A percentile compares a stretch with the other conserved stretches of the same genome.
Evolutionary conservation across 1,140 invertebrate species (phyloP).

Genomic region (Aphis craccivora): DNA sequence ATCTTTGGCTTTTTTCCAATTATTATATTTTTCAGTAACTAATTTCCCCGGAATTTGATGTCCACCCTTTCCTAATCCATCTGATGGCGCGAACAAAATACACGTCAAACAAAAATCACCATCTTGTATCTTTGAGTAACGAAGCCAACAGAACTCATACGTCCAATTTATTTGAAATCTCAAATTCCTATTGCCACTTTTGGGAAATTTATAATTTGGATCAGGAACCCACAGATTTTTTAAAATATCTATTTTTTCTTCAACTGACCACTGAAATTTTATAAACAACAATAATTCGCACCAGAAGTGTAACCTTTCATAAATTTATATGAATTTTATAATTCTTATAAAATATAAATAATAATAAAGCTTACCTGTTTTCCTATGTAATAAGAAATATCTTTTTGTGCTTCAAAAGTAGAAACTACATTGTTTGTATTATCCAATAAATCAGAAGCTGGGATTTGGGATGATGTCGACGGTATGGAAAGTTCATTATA

Average conservation of each 20-base stretch:
- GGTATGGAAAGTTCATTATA: constrained; percentile 19
- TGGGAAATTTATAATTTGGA: neutral
- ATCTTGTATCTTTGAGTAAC: neutral
- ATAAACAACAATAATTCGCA: neutral
- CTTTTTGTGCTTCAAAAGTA: neutral
- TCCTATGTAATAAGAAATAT: neutral
- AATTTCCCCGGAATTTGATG: neutral
- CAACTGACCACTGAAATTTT: neutral
- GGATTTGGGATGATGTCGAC: neutral
- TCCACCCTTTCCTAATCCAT: neutral
- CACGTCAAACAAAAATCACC: neutral
- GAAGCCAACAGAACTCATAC: neutral
- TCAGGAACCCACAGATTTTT: constrained; percentile 23
- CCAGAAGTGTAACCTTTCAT: neutral
- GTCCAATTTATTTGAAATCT: too few relatives aligned
- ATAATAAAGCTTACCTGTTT: constrained; percentile 10
- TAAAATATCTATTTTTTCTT: constrained; percentile 28
- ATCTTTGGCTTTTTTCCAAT: neutral
- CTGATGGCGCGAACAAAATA: neutral
- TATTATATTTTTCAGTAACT: neutral
- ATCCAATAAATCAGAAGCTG: neutral
- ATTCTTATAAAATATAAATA: constrained; percentile 4
- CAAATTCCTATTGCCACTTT: too few relatives aligned
- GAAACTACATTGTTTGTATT: constrained; percentile 12
- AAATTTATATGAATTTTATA: neutral